Base-by-base conservation (phyloP, 1,140 invertebrate genomes). In the Ips typographus region DNA sequence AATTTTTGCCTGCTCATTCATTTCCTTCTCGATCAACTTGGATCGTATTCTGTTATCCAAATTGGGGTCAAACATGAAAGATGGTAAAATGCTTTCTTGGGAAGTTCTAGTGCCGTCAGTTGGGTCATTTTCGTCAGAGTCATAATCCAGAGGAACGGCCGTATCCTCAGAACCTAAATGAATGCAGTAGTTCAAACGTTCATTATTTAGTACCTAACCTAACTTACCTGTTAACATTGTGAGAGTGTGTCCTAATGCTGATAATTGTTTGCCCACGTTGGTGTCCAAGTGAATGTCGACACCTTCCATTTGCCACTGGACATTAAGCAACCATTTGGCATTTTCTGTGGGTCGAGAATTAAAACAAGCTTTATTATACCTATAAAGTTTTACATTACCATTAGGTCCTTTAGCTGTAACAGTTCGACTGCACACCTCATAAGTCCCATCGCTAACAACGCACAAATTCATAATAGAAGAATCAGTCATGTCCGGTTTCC, bases 291-390 rank as follows among this genome's bases (percentile, higher is more conserved):
- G 94, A 65, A 98, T 96, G 77, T 98, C 96, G 22, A 98, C 95
- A 63, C 98, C 98, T 83, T 98, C 94, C 98, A 99, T 99, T 83
- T 98, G 92, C 95, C 96, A 98, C 72, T 95, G 91, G 1, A 99
- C 94, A 81, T 98, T 98, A 40, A 99, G 82, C 72, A 98, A 89
- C 98, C 97, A 99, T 82, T 99, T 98, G 1, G 96, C 96, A 83
- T 98, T 98, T 81, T 95, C 94, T 86, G 52, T 37, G 68, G 68
- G 44, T 22, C 22, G 22, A 22, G 22, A 22, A 22, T 22, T 22
- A 22, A 22, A 22, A 22, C 22, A 22, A 22, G 22, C 22, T 22
- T 43, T 41, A 42, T 7, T 3, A 42, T 42, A 4, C 2, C 7
- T 59, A 1, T 43, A 62, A 22, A 22, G 22, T 22, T 22, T 62